Evolutionary conservation across 2,797 vertebrate genomes (phyloP).

Genomic region (Sphaeramia orbicularis): DNA sequence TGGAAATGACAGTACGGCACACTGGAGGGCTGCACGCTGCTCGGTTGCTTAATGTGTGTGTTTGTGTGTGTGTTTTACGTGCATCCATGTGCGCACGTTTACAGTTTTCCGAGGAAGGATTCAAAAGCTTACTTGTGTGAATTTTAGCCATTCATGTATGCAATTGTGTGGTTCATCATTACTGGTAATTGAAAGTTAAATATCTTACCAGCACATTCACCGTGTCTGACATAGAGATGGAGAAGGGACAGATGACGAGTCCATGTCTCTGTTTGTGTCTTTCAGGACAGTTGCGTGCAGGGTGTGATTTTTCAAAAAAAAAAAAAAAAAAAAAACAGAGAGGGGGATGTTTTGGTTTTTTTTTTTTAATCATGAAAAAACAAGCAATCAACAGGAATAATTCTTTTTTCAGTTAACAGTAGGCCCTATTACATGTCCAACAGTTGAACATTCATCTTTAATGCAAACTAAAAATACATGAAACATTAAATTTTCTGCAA

Average conservation of each 20-base stretch:
- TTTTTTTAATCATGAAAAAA: too few species aligned
- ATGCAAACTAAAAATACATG: too few species aligned
- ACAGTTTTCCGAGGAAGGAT: slow-evolving; percentile 13
- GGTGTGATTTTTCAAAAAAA: too few species aligned
- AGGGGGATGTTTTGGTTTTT: too few species aligned
- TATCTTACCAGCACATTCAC: slow-evolving; percentile 41
- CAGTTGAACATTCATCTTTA: too few species aligned
- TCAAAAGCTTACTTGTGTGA: slow-evolving; percentile 34
- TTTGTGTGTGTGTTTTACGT: slow-evolving; percentile 41
- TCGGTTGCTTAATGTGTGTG: slow-evolving; percentile 57
- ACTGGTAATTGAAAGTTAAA: slow-evolving; percentile 45
- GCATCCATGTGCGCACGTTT: slow-evolving; percentile 13
- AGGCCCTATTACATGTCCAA: too few species aligned
- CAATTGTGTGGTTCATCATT: slow-evolving; percentile 14
- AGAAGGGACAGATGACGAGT: slow-evolving; percentile 31
- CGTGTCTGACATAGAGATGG: slow-evolving; percentile 43
- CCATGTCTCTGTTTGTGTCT: slow-evolving; percentile 40
- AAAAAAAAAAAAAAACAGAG: too few species aligned
- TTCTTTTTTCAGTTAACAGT: too few species aligned
- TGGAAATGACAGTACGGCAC: slow-evolving; percentile 75
- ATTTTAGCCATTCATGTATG: slow-evolving; percentile 3
- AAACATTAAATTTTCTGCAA: too few species aligned
- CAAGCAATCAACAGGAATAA: too few species aligned
- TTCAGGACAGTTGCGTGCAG: slow-evolving; percentile 52
- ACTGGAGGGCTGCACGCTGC: slow-evolving; percentile 63